Base-by-base conservation (phyloP, 2,113 vertebrate genomes). In the Calonectris borealis region DNA sequence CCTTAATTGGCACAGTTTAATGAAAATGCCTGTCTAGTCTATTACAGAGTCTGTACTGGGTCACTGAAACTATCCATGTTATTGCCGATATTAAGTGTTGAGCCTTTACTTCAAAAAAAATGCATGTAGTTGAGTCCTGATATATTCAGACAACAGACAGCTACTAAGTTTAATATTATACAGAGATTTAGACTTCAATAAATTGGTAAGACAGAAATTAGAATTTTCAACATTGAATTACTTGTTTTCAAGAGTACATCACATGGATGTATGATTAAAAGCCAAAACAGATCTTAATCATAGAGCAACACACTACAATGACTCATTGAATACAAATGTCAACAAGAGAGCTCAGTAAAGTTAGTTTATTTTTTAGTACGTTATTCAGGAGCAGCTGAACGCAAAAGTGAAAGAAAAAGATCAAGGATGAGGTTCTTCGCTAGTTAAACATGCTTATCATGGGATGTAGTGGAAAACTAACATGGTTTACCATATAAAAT, bases 241-340 rank as follows among this genome's bases (percentile, higher is more conserved):
- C 46, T 92, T 97, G 84, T 97, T 97, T 97, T 97, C 92, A 97
- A 97, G 86, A 96, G 86, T 69, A 97, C 76, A 94, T 62, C 80
- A 87, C 64, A 89, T 40, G 82, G 86, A 92, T 81, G 69, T 84
- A 96, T 62, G 94, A 97, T 95, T 96, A 97, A 97, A 97, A 97
- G 96, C 92, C 96, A 96, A 97, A 98, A 97, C 13, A 96, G 95
- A 96, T 94, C 96, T 96, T 97, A 97, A 98, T 97, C 96, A 98
- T 97, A 97, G 54, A 97, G 95, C 76, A 97, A 66, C 89, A 91
- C 58, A 83, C 73, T 96, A 97, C 90, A 97, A 90, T 98, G 97
- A 97, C 34, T 96, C 96, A 95, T 7, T 91, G 94, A 97, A 97
- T 79, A 97, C 60, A 87, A 98, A 96, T 90, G 94, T 96, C 97